Conservation (phyloP, 2,888 invertebrate genomes). For the Leucoma salicis region DNA sequence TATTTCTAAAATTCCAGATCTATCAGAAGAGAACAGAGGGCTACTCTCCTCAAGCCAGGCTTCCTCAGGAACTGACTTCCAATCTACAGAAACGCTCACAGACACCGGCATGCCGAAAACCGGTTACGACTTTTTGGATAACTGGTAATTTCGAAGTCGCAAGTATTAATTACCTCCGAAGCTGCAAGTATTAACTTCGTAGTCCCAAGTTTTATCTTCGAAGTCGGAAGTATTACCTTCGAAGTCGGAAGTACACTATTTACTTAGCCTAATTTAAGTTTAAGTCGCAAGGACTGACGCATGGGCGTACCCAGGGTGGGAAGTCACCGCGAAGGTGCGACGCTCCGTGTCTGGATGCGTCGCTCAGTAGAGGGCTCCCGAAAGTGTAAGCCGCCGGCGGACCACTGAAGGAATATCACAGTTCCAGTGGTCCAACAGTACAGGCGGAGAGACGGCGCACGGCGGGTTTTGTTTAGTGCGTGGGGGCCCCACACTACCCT, state of each 20-base stretch:
- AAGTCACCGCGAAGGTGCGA: no score
- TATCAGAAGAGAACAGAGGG: slow-evolving; percentile 74
- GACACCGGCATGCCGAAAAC: slow-evolving; percentile 78
- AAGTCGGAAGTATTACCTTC: background rate
- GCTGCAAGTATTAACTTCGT: no score
- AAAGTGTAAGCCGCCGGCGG: no score
- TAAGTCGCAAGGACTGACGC: background rate
- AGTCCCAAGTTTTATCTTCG: no score
- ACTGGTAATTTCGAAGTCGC: slow-evolving; percentile 75
- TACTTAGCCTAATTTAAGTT: background rate
- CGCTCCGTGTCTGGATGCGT: no score
- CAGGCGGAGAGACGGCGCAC: no score
- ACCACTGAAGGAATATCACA: no score
- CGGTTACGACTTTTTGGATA: slow-evolving; percentile 84
- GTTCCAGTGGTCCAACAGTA: no score
- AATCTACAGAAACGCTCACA: slow-evolving; percentile 73
- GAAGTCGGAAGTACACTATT: background rate
- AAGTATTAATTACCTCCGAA: background rate
- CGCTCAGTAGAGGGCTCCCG: no score
- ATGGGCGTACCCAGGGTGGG: no score
- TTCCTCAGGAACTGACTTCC: slow-evolving; percentile 72
- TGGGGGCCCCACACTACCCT: no score
- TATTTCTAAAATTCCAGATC: slow-evolving; percentile 65
- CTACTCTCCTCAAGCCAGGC: slow-evolving; percentile 70
- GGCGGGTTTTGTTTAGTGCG: no score